Evolutionary conservation across 2,888 invertebrate genomes (phyloP).

Genomic region (Ditula angustiorana): DNA sequence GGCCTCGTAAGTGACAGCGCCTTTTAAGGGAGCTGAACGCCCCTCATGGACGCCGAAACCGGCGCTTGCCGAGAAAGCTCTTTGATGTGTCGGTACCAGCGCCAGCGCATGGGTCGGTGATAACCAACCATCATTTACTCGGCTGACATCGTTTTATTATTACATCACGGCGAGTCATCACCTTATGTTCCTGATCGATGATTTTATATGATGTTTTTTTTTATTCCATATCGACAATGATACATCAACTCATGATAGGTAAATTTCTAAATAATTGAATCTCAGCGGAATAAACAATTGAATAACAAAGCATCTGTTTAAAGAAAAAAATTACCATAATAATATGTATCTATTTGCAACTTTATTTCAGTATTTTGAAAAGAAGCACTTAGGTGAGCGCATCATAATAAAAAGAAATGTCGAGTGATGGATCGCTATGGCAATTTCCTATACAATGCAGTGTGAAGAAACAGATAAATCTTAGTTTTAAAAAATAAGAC

Average conservation of each 20-base stretch:
- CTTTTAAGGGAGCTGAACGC: constrained; percentile 68
- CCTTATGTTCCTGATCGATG: constrained; percentile 3
- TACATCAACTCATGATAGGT: background rate
- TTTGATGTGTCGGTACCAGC: constrained; percentile 34
- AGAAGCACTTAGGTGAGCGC: background rate
- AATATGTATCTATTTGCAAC: no score
- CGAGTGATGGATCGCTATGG: constrained; percentile 17
- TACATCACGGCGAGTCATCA: background rate
- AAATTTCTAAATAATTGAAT: background rate
- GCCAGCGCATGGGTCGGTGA: constrained; percentile 22
- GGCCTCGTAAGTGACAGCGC: constrained; percentile 72
- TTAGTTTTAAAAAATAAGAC: constrained; percentile 23
- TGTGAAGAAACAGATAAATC: constrained; percentile 16
- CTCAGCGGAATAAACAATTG: background rate
- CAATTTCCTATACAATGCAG: constrained; percentile 16
- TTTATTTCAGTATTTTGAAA: background rate
- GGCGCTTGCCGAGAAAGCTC: constrained; percentile 45
- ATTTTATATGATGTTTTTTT: background rate
- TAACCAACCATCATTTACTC: constrained; percentile 34
- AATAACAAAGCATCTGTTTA: no score
- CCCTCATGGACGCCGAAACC: constrained; percentile 52
- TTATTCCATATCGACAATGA: background rate
- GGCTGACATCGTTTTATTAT: background rate
- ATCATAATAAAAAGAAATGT: constrained; percentile 4
- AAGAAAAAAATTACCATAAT: no score